Base-by-base conservation (phyloP, 2,888 invertebrate genomes). In the Clitarchus hookeri region DNA sequence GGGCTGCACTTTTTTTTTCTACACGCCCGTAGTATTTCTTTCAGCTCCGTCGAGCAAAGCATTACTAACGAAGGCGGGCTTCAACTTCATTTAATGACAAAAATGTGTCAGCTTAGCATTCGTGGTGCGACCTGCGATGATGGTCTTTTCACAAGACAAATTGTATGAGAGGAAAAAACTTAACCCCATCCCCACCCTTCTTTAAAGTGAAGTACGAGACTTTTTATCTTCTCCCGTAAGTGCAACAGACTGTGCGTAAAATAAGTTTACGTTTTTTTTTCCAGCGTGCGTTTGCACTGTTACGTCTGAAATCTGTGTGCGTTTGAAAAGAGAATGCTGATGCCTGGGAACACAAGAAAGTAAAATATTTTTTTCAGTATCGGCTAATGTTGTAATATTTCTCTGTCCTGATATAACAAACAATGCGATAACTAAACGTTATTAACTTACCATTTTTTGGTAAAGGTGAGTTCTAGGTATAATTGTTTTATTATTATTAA, bases 41-140 rank as follows among this genome's bases (percentile, higher is more conserved):
- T 65, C 65, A 65, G 65, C 65, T 19, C 65, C 65, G 65, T n/a
- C 65, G 65, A 65, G 65, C 65, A 8, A n/a, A n/a, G 65, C 8
- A 65, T 65, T 65, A 65, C 65, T 65, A 65, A 65, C 65, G 65
- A 65, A 65, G 65, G 65, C 8, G 6, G 65, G 65, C 65, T 65
- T 65, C 65, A 65, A 65, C 65, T 65, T 65, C 65, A 65, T 65
- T 65, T 65, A 65, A 65, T 65, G 65, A 65, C 65, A n/a, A 16
- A 65, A 65, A 65, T 65, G 65, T 65, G 65, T 65, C 65, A 65
- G 19, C 65, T 65, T 65, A 65, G 16, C 65, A 65, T 23, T 65
- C 23, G 65, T 65, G 65, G 65, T 23, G 16, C 65, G 65, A 65
- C 65, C 65, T n/a, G 3, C 23, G 23, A 8, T 65, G 65, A 19